phyloP scores from a whole-genome alignment of 2,888 invertebrate genomes.

The Selenia dentaria region DNA sequence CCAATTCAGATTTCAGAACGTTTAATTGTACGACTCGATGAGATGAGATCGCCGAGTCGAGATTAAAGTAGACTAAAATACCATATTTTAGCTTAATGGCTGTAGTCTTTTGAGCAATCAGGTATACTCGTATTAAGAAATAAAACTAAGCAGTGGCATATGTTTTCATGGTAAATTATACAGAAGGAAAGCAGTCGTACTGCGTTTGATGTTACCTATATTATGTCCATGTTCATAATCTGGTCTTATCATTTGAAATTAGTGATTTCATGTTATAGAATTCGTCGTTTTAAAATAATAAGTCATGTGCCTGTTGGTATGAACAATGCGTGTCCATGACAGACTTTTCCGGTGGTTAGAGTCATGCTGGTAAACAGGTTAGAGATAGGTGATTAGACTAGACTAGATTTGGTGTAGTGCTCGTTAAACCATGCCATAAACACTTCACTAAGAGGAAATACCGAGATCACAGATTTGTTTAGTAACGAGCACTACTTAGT shows the following conservation, averaged over 20 bases:
- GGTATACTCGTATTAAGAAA: conserved; percentile 42
- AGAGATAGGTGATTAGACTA: too few relatives aligned
- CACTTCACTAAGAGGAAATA: too few relatives aligned
- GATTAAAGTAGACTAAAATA: conserved; percentile 54
- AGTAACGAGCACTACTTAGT: too few relatives aligned
- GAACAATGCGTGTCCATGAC: too few relatives aligned
- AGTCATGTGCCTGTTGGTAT: too few relatives aligned
- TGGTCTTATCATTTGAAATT: background rate
- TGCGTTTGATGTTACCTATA: background rate
- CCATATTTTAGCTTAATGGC: conserved; percentile 60
- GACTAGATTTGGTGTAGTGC: too few relatives aligned
- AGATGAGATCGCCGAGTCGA: conserved; percentile 46
- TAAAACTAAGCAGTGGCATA: conserved; percentile 38
- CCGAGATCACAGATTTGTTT: too few relatives aligned
- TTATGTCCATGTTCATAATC: background rate
- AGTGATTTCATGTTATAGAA: too few relatives aligned
- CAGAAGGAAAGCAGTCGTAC: conserved; percentile 10
- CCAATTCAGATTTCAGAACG: conserved; percentile 58
- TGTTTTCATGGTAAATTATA: conserved; percentile 40
- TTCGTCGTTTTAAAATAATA: too few relatives aligned
- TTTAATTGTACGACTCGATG: conserved; percentile 44
- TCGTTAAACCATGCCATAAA: too few relatives aligned
- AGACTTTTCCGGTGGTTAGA: too few relatives aligned
- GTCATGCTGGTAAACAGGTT: too few relatives aligned
- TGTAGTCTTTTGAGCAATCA: conserved; percentile 48